Base-by-base conservation (phyloP, 2,888 invertebrate species). In the Scaptomyza cyrtandrae region DNA sequence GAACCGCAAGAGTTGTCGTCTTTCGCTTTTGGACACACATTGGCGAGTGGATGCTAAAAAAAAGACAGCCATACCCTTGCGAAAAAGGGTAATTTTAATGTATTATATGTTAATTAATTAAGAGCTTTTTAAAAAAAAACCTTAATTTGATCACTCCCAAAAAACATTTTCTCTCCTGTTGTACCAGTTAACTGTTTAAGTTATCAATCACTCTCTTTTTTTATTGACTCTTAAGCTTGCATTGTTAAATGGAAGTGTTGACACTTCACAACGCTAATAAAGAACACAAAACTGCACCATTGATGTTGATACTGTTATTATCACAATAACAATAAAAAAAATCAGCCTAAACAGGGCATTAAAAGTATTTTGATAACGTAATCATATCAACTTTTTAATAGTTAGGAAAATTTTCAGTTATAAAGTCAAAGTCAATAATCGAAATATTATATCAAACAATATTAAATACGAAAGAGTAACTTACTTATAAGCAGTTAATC, bases 21-120 rank as follows among this genome's bases (percentile, higher is more conserved):
- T 46, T 43, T 57, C 31, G 16, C 74, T 62, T 86, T 81, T 71
- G 71, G 49, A 58, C 61, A 33, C 24, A 24, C 24, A 24, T 24
- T 24, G 24, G 24, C 24, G 24, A 24, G 19, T 19, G 19, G 24
- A 24, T 24, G 24, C 24, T 24, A 24, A 24, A 24, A 24, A 24
- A 24, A 24, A 24, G 24, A 24, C 24, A 24, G 24, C 24, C 3
- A 29, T 29, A 13, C 54, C 5, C 31, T 54, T 37, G 19, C 19
- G 19, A 19, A 19, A 1, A 19, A 19, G 19, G 1, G 19, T 2
- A 24, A 24, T 2, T 24, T 24, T 24, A 24, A 24, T 24, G 24
- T 24, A 24, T 24, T 24, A 24, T 24, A 5, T 24, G 24, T 24
- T 24, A 24, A 24, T 2, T 1, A 3, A 24, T 24, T 24, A 5